These are phyloP conservation scores for Boloria selene DNA, from an alignment of 2,888 invertebrate species.

Conservation along the genomic window DNA sequence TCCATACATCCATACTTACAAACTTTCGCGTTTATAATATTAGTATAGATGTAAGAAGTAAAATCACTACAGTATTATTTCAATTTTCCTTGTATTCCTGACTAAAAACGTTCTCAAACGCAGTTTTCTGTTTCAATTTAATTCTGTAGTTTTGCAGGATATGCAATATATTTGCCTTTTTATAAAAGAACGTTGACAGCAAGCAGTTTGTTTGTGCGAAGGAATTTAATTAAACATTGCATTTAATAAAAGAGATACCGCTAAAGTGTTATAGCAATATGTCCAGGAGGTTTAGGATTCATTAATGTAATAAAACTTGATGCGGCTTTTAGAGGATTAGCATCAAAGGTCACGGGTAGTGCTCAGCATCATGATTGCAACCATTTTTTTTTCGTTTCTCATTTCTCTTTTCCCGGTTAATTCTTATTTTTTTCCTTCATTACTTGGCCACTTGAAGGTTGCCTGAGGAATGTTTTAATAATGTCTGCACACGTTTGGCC, in stretches of 20 bases:
- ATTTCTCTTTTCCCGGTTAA: slow-evolving; percentile 39
- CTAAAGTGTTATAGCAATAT: slow-evolving; percentile 1
- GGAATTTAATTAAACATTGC: slow-evolving; percentile 62
- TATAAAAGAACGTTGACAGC: slow-evolving; percentile 14
- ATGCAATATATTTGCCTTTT: slow-evolving; percentile 15
- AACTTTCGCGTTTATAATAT: too few species aligned
- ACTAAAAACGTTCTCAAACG: slow-evolving; percentile 1
- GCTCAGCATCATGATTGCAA: slow-evolving; percentile 27
- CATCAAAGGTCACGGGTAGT: slow-evolving; percentile 36
- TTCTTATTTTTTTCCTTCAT: slow-evolving; percentile 45
- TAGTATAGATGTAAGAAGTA: slow-evolving; percentile 17
- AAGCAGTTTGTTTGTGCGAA: slow-evolving; percentile 36
- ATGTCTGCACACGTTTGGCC: slow-evolving; percentile 45
- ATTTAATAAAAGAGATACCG: slow-evolving; percentile 34
- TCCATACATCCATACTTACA: too few species aligned
- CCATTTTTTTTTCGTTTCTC: slow-evolving; percentile 43
- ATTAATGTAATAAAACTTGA: slow-evolving; percentile 33
- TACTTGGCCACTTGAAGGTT: slow-evolving; percentile 50
- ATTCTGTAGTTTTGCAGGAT: slow-evolving; percentile 10
- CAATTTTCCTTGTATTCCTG: slow-evolving; percentile 2
- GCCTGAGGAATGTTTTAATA: slow-evolving; percentile 53
- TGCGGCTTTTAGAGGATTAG: slow-evolving; percentile 33
- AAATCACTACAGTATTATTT: neutral
- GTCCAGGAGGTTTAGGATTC: slow-evolving; percentile 8
- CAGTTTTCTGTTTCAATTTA: slow-evolving; percentile 9